Conservation (phyloP, 2,888 invertebrate species). For the Philereme transversata region DNA sequence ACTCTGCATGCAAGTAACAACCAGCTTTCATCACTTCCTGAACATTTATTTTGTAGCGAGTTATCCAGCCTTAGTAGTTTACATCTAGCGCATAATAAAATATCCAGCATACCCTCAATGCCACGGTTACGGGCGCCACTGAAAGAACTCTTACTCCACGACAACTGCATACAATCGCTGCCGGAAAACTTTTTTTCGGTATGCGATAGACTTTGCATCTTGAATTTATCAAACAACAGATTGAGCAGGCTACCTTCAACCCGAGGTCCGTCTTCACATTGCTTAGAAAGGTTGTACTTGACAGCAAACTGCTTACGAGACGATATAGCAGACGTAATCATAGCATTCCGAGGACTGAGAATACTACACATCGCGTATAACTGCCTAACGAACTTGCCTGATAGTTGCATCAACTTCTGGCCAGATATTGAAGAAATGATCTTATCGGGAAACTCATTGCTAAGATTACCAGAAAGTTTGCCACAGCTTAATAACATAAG, state of each 20-base stretch:
- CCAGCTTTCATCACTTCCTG: conserved; percentile 87
- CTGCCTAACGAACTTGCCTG: conserved; percentile 88
- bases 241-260: conserved; percentile 87
- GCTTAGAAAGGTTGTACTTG: conserved; percentile 87
- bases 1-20: conserved; percentile 91
- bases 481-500: conserved; percentile 88
- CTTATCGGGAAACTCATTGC: conserved; percentile 91
- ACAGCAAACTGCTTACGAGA: conserved; percentile 91
- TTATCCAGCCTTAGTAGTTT: conserved; percentile 88
- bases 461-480: conserved; percentile 90
- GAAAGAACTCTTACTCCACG: conserved; percentile 89
- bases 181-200: conserved; percentile 91
- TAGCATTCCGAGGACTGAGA: conserved; percentile 86
- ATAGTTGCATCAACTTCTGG: conserved; percentile 90
- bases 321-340: conserved; percentile 86
- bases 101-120: conserved; percentile 89
- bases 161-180: conserved; percentile 89
- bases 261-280: conserved; percentile 84
- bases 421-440: conserved; percentile 91
- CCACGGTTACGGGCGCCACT: conserved; percentile 86
- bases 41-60: conserved; percentile 89
- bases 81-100: conserved; percentile 90
- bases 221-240: conserved; percentile 92
- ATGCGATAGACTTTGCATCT: conserved; percentile 85
- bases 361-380: conserved; percentile 92